Evolutionary conservation across 2,797 vertebrate species (phyloP), one percentile per base, ranked within the genome.

Genomic region (Sebastes hopkinsi): DNA sequence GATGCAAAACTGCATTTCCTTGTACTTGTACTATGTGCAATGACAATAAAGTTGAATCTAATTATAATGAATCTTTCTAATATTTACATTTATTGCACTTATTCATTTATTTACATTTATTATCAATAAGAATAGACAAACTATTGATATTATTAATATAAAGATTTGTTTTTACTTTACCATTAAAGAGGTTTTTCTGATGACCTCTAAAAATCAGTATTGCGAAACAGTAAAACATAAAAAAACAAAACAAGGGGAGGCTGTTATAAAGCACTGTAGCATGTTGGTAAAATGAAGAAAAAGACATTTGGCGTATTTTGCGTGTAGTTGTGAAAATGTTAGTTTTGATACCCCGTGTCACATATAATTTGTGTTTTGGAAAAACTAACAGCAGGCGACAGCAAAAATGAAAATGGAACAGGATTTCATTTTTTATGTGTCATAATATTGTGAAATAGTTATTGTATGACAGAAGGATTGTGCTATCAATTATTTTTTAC

Each of bases 341-440:
- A 23, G 67, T 70, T 66, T 77, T 56, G 25, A 77, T 66, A 30
- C 23, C 50, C 5, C 7, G 38, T 55, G 65, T 70, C 27, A 32
- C 34, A 22, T 20, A 30, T 83, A 68, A 85, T 82, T 80, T 75
- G 50, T 72, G 61, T 66, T 71, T 68, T 75, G 36, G 27, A 16
- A 27, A 84, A 80, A 72, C 52, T 70, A 69, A 56, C 74, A 83
- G 61, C 73, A 75, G 77, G 69, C 6, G 8, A 67, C 16, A 0
- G 16, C 61, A 62, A 80, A 69, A 64, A 32, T 59, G 20, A 77
- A 59, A 84, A 74, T 61, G 42, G 10, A 23, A 50, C 58, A 29
- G 22, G 59, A 76, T 70, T 83, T 79, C 4, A 20, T 64, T 66
- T 52, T 36, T 70, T 77, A 77, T 76, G 74, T 77, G 73, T 74